Conservation (phyloP, 2,888 invertebrate genomes). For the Clusia tigrina region DNA sequence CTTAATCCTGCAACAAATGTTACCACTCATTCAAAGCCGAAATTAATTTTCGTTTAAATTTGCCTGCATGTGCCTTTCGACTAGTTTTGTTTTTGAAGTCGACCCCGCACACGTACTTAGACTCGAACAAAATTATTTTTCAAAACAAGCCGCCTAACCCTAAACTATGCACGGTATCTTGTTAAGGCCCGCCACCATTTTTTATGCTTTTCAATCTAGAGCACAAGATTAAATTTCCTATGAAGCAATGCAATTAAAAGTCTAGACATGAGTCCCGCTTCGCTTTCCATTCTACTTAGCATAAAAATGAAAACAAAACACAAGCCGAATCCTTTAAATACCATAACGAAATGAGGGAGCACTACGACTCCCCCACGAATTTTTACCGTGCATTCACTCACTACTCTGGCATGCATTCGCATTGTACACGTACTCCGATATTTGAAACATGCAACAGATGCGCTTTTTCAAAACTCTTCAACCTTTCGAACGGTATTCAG, state of each 20-base stretch:
- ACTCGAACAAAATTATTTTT: not conserved
- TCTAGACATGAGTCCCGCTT: constrained; percentile 40
- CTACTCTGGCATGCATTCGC: not conserved
- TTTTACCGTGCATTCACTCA: not conserved
- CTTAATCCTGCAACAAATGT: too few relatives aligned
- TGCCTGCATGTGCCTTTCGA: too few relatives aligned
- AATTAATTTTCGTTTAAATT: too few relatives aligned
- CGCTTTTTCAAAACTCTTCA: not conserved
- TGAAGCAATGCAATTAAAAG: constrained; percentile 44
- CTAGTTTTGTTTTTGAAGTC: too few relatives aligned
- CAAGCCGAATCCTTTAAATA: constrained; percentile 11
- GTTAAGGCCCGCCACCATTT: not conserved
- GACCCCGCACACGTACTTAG: not conserved
- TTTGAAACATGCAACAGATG: constrained; percentile 22
- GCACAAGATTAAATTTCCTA: constrained; percentile 51
- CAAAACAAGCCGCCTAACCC: not conserved
- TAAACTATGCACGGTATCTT: not conserved
- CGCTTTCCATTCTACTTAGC: constrained; percentile 46
- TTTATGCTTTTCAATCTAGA: constrained; percentile 41
- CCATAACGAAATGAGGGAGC: constrained; percentile 22
- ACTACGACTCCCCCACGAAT: constrained; percentile 16
- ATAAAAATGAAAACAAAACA: constrained; percentile 33
- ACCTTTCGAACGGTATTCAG: too few relatives aligned
- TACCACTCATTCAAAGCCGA: too few relatives aligned
- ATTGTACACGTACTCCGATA: too few relatives aligned